Conservation (phyloP, 2,888 invertebrate species). For the Phalera bucephala region DNA sequence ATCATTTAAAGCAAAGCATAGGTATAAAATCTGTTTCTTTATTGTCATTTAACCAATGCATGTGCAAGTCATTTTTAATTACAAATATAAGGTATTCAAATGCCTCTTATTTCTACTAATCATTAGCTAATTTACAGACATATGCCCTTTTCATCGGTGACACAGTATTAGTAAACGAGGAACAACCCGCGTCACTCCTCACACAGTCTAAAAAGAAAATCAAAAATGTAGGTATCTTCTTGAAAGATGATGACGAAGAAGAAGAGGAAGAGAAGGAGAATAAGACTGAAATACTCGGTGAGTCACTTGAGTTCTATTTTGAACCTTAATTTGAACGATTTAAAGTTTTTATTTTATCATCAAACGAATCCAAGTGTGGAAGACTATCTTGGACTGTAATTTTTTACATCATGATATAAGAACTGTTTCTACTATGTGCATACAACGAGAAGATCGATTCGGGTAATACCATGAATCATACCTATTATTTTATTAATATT, state of each 20-base stretch:
- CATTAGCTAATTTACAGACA: constrained; percentile 49
- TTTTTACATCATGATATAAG: too few species aligned
- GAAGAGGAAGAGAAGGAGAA: constrained; percentile 92
- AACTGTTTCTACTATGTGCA: too few species aligned
- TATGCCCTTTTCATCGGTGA: constrained; percentile 98
- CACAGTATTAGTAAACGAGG: constrained; percentile 97
- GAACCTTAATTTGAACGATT: background rate
- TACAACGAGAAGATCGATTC: too few species aligned
- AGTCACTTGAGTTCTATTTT: constrained; percentile 39
- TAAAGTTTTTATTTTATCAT: background rate
- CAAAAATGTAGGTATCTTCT: constrained; percentile 97
- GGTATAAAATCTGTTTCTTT: too few species aligned
- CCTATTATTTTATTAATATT: background rate
- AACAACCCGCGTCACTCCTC: constrained; percentile 91
- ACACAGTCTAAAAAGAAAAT: constrained; percentile 97
- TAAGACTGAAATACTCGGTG: constrained; percentile 88
- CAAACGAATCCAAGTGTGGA: background rate
- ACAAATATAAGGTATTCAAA: too few species aligned
- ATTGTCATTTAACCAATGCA: too few species aligned
- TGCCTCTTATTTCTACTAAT: too few species aligned
- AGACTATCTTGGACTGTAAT: too few species aligned
- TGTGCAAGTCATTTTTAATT: too few species aligned
- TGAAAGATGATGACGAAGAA: constrained; percentile 94
- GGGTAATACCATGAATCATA: too few species aligned
- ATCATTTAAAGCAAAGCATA: too few species aligned